Evolutionary conservation across 1,140 invertebrate genomes (phyloP).

Genomic region (Batillaria attramentaria): DNA sequence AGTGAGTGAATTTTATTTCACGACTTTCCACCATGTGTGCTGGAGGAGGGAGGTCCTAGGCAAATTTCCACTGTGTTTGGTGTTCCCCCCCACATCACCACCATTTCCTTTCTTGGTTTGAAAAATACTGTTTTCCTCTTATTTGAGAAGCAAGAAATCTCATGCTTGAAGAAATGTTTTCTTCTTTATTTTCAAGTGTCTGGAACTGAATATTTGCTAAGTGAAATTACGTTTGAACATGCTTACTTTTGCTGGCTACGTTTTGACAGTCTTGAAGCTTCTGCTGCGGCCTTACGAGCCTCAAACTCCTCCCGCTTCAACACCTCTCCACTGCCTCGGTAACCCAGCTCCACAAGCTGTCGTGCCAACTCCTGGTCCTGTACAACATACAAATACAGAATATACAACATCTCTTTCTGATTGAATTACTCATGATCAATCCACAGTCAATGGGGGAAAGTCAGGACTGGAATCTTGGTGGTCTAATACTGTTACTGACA

Average conservation of each 20-base stretch:
- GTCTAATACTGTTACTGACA: background rate
- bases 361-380: conserved; percentile 73
- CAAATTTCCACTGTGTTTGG: too few relatives aligned
- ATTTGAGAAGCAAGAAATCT: too few relatives aligned
- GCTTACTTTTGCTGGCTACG: conserved; percentile 70
- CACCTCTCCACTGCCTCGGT: conserved; percentile 72
- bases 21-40: too few relatives aligned
- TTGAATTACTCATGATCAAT: background rate
- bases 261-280: conserved; percentile 71
- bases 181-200: conserved; percentile 5
- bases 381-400: too few relatives aligned
- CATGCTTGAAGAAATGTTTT: background rate
- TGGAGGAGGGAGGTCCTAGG: too few relatives aligned
- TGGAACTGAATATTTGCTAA: background rate
- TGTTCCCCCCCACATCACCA: too few relatives aligned
- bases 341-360: conserved; percentile 72
- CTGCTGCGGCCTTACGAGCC: conserved; percentile 70
- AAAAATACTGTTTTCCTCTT: too few relatives aligned
- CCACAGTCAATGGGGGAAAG: background rate
- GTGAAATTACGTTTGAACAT: too few relatives aligned
- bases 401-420: too few relatives aligned
- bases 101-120: too few relatives aligned
- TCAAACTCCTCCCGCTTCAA: conserved; percentile 73
- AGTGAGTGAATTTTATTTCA: too few relatives aligned
- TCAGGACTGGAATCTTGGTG: background rate